These are phyloP conservation scores for Daubentonia madagascariensis DNA, from an alignment of 2,113 vertebrate species.

Conservation along the genomic window DNA sequence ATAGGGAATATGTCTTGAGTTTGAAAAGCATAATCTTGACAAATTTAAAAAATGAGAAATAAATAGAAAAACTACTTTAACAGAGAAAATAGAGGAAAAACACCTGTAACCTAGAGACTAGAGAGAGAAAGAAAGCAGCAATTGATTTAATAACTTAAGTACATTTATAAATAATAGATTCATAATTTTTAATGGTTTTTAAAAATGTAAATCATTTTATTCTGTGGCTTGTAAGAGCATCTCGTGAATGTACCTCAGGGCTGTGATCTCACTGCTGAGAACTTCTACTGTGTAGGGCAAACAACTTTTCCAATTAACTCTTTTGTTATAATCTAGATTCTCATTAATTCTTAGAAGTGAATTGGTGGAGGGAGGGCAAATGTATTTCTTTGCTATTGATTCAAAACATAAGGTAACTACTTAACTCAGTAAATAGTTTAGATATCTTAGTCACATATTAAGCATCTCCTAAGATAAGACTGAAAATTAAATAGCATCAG, in stretches of 20 bases:
- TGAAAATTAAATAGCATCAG: background rate
- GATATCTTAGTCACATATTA: background rate
- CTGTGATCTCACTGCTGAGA: background rate
- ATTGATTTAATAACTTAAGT: background rate
- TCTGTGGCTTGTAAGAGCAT: background rate
- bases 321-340: background rate
- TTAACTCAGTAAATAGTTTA: background rate
- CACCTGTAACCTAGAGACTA: background rate
- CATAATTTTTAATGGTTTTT: background rate
- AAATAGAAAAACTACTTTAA: background rate
- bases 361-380: background rate
- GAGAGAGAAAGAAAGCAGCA: background rate
- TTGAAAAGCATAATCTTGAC: background rate
- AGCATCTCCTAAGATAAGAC: background rate
- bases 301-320: background rate
- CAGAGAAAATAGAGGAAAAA: background rate
- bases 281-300: background rate
- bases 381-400: background rate
- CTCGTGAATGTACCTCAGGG: background rate
- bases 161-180: background rate
- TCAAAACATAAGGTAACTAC: background rate
- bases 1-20: background rate
- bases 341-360: background rate
- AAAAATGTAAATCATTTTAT: slow-evolving; percentile 17
- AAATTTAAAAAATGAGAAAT: background rate